Evolutionary conservation across 1,140 invertebrate species (phyloP).

Genomic region (Anadara kagoshimensis): DNA sequence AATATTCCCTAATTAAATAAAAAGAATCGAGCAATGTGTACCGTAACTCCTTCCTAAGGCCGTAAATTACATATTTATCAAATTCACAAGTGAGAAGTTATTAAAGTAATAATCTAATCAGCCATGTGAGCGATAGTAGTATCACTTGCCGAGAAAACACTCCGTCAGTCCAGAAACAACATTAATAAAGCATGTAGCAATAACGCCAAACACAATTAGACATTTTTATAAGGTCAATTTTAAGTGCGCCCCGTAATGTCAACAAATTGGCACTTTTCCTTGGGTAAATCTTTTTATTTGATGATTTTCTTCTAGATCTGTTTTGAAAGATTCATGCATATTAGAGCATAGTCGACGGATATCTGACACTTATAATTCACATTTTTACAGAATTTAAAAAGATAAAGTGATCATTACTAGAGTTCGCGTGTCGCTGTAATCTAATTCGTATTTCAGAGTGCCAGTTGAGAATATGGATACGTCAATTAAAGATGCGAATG

Average conservation of each 20-base stretch:
- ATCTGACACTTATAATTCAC: conserved; percentile 18
- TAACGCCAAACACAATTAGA: neutral
- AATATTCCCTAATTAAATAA: too few relatives aligned
- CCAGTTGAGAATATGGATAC: conserved; percentile 14
- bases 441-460: conserved; percentile 9
- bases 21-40: too few relatives aligned
- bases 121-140: too few relatives aligned
- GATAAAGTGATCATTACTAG: conserved; percentile 20
- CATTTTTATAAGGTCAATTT: conserved; percentile 20
- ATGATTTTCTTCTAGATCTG: conserved; percentile 14
- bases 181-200: too few relatives aligned
- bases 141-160: too few relatives aligned
- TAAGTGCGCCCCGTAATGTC: conserved; percentile 11
- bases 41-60: too few relatives aligned
- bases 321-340: conserved; percentile 24
- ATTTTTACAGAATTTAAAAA: conserved; percentile 22
- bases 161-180: too few relatives aligned
- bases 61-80: too few relatives aligned
- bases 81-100: too few relatives aligned
- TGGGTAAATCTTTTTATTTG: conserved; percentile 18
- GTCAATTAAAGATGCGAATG: conserved; percentile 7
- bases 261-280: conserved; percentile 16
- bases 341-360: conserved; percentile 11
- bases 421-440: conserved; percentile 5
- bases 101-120: too few relatives aligned